Base-by-base conservation (phyloP, 2,797 vertebrate species). In the Sciurus carolinensis region DNA sequence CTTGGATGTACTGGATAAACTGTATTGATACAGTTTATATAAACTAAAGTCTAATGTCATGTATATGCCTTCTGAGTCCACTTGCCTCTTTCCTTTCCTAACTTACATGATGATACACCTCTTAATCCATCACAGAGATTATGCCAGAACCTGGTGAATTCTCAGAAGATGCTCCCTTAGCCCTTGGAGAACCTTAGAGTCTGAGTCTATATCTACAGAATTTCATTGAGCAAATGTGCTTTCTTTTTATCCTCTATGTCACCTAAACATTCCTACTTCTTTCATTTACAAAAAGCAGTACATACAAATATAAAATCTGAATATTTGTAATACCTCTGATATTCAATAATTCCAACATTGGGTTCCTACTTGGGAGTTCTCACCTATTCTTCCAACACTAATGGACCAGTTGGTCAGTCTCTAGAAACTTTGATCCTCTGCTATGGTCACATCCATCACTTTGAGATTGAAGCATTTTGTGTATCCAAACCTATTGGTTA, bases 231-330 rank as follows among this genome's bases (percentile, higher is more conserved):
- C 33, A 90, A 81, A n/a, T 24, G 59, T 76, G 8, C n/a, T 77
- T 93, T 85, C 30, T 17, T 72, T 66, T 80, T 17, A 3, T 30
- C 14, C 36, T 80, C 10, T 59, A 47, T 5, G 52, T 95, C 36
- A 76, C 17, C 14, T 71, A 71, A 0, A 77, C 4, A 44, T 33
- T 52, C 20, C 24, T 6, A 54, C 12, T 44, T 90, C 17, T 86
- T 26, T 79, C 59, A 24, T 39, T 95, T 92, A n/a, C 20, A n/a
- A 81, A 89, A 69, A 80, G 47, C 30, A 75, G 52, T 75, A 57
- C 18, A 84, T 28, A 66, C 54, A 59, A 57, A 66, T 73, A 73
- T 39, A 67, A 94, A 90, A n/a, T 47, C 10, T 77, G 9, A 33
- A 39, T 81, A 57, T 72, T 93, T 62, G 36, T 66, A 50, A 64